Evolutionary conservation across 2,888 invertebrate species (phyloP).

Genomic region (Stenoptilia bipunctidactyla): DNA sequence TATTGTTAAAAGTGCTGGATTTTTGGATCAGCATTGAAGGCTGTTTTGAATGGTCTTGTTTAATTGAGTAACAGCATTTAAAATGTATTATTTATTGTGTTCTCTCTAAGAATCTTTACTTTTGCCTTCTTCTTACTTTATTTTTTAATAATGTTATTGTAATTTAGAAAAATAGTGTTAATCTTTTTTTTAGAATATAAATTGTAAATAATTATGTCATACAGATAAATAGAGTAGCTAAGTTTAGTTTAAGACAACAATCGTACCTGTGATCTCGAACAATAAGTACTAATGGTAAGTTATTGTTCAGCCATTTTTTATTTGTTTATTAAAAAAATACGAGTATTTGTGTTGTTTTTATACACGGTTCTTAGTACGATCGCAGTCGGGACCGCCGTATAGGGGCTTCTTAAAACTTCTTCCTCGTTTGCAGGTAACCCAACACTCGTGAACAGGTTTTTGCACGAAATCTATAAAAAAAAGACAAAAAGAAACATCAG

Average conservation of each 20-base stretch:
- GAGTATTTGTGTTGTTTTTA: neutral
- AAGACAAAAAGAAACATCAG: too few relatives aligned
- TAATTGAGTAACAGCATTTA: too few relatives aligned
- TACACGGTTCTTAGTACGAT: neutral
- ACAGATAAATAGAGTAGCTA: too few relatives aligned
- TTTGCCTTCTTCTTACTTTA: too few relatives aligned
- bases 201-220: too few relatives aligned
- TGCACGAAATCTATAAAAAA: constrained; percentile 43
- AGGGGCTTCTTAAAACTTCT: constrained; percentile 52
- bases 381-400: constrained; percentile 29
- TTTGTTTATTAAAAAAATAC: constrained; percentile 9
- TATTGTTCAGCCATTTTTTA: constrained; percentile 36
- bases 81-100: too few relatives aligned
- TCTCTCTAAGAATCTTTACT: too few relatives aligned
- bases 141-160: constrained; percentile 6
- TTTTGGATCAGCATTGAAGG: constrained; percentile 49
- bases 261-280: constrained; percentile 56
- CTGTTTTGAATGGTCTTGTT: too few relatives aligned
- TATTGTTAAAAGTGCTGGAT: constrained; percentile 81
- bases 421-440: constrained; percentile 61
- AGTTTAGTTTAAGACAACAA: neutral
- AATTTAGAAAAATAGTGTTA: too few relatives aligned
- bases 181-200: too few relatives aligned
- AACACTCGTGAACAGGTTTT: constrained; percentile 53
- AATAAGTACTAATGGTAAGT: constrained; percentile 60